These are phyloP conservation scores for Xenentodon cancila DNA, from an alignment of 2,797 vertebrate species.

Conservation along the genomic window DNA sequence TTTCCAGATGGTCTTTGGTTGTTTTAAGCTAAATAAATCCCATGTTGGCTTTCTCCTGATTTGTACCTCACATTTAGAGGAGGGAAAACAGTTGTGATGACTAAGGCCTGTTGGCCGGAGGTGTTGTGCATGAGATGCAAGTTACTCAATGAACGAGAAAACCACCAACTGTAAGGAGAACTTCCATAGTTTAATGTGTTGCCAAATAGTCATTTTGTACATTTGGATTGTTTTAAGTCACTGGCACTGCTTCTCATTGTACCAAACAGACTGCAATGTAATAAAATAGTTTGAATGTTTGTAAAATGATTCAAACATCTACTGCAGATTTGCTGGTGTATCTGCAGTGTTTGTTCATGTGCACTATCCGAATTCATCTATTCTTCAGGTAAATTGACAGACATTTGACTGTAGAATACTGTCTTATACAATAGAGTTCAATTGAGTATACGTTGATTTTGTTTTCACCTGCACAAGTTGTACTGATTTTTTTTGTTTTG, in stretches of 20 bases:
- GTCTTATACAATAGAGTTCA: background rate
- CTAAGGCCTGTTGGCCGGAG: conserved; percentile 54
- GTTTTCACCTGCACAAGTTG: too few species aligned
- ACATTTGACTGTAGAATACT: background rate
- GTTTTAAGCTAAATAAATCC: conserved; percentile 76
- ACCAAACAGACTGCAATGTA: conserved; percentile 6
- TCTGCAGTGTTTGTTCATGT: background rate
- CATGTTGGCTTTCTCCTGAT: conserved; percentile 41
- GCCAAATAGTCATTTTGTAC: conserved; percentile 35
- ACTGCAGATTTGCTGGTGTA: background rate
- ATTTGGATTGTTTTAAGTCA: conserved; percentile 33
- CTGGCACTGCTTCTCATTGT: conserved; percentile 24
- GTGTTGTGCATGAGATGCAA: conserved; percentile 44
- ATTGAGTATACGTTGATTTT: too few species aligned
- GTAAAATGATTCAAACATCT: conserved; percentile 11
- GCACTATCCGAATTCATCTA: background rate
- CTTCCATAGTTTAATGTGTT: conserved; percentile 50
- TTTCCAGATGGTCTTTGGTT: conserved; percentile 81
- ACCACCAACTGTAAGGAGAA: conserved; percentile 21
- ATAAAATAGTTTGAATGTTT: conserved; percentile 53
- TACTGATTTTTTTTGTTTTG: too few species aligned
- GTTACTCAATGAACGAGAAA: conserved; percentile 46
- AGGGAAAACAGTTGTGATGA: conserved; percentile 48
- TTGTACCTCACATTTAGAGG: conserved; percentile 54
- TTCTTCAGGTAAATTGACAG: background rate